Conservation (phyloP, 2,888 invertebrate species). For the Perdita meconis region DNA sequence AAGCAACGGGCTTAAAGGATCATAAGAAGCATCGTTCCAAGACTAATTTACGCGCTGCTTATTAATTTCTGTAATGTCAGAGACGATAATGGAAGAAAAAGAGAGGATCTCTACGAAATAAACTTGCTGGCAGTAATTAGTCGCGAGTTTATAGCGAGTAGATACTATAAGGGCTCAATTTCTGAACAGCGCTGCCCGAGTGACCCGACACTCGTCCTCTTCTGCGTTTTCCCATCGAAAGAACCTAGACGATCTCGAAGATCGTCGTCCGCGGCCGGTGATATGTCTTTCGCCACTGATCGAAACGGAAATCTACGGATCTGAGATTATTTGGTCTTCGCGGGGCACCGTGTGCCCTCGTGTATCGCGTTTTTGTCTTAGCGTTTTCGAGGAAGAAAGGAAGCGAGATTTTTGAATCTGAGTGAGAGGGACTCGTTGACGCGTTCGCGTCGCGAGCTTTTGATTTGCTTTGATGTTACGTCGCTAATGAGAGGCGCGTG, state of each 20-base stretch:
- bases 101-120: too few relatives aligned
- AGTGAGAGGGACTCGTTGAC: conserved; percentile 44
- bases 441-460: conserved; percentile 61
- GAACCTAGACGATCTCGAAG: conserved; percentile 38
- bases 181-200: background rate
- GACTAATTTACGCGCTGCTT: too few relatives aligned
- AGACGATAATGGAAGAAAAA: too few relatives aligned
- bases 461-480: conserved; percentile 68
- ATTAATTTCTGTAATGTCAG: too few relatives aligned
- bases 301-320: conserved; percentile 54
- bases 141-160: too few relatives aligned
- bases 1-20: too few relatives aligned
- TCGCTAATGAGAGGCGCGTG: conserved; percentile 50
- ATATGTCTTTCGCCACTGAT: conserved; percentile 71
- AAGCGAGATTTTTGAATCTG: conserved; percentile 39
- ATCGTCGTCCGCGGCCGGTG: conserved; percentile 68
- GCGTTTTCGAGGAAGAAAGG: conserved; percentile 25
- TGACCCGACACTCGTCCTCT: background rate
- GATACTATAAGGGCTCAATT: too few relatives aligned
- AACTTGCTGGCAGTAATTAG: too few relatives aligned
- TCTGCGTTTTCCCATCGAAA: conserved; percentile 30
- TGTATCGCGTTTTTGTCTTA: background rate
- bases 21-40: too few relatives aligned
- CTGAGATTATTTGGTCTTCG: conserved; percentile 35
- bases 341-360: conserved; percentile 16